phyloP scores from a whole-genome alignment of 2,888 invertebrate species.

The Oegoconia quadripuncta region DNA sequence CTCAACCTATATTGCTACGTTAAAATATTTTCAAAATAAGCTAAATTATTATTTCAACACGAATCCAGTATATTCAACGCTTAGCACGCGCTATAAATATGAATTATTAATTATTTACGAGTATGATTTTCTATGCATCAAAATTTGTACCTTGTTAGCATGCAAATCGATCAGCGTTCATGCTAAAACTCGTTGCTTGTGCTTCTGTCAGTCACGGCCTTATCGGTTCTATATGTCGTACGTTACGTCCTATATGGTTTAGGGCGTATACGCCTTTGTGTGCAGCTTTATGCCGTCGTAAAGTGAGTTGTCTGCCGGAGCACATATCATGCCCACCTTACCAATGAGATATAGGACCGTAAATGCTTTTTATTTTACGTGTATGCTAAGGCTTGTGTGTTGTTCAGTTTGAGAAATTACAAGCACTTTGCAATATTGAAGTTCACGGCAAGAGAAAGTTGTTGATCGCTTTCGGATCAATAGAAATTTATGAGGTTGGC shows the following conservation, averaged over 20 bases:
- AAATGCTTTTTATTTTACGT: constrained; percentile 36
- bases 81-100: no score
- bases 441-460: background rate
- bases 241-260: constrained; percentile 32
- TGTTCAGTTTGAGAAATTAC: background rate
- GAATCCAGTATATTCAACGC: no score
- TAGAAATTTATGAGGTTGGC: background rate
- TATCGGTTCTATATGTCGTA: constrained; percentile 1
- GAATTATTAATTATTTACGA: no score
- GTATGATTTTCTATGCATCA: background rate
- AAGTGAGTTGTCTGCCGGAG: constrained; percentile 44
- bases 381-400: background rate
- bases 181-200: background rate
- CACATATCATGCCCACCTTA: constrained; percentile 36
- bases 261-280: constrained; percentile 39
- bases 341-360: constrained; percentile 45
- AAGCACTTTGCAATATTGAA: constrained; percentile 1
- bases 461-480: background rate
- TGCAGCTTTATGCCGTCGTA: constrained; percentile 57
- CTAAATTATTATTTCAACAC: no score
- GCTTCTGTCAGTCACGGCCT: background rate
- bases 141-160: background rate
- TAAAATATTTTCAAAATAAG: no score
- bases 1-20: no score
- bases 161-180: no score